Percentiles rank a stretch among this genome's conserved stretches.
These are phyloP conservation scores for Ascidia mentula DNA, from an alignment of 23 tunicate genomes.

Conservation along the genomic window DNA sequence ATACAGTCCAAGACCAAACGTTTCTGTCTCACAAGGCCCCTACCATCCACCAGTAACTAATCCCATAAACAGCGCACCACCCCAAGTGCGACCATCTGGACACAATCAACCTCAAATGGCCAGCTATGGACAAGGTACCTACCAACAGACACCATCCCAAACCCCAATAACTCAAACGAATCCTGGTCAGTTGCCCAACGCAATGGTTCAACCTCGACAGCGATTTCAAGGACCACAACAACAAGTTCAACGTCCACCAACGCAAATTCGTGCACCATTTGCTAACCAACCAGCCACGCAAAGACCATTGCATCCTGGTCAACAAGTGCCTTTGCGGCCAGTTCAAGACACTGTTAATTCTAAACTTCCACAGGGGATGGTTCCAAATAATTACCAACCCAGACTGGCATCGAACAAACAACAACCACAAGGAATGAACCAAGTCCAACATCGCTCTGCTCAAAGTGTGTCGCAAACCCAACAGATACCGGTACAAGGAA, in stretches of 20 bases:
- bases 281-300: background rate
- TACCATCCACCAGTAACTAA: background rate
- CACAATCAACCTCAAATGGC: background rate
- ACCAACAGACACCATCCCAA: background rate
- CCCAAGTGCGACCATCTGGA: background rate
- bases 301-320: background rate
- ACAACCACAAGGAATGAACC: slow-evolving; percentile 10
- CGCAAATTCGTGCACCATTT: background rate
- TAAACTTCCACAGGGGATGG: background rate
- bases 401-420: background rate
- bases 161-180: background rate
- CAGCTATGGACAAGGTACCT: background rate
- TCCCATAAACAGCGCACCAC: background rate
- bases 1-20: background rate
- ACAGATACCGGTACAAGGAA: background rate
- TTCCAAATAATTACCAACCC: slow-evolving; percentile 6
- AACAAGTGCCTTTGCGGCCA: background rate
- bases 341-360: background rate
- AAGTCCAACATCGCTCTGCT: slow-evolving; percentile 9
- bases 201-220: background rate
- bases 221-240: background rate
- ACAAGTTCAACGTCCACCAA: background rate
- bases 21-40: background rate
- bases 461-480: background rate
- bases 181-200: background rate